A percentile compares a stretch with the other conserved stretches of the same genome.
Conservation (phyloP, 2,888 invertebrate species). For the Alloscopus bannaensis region DNA sequence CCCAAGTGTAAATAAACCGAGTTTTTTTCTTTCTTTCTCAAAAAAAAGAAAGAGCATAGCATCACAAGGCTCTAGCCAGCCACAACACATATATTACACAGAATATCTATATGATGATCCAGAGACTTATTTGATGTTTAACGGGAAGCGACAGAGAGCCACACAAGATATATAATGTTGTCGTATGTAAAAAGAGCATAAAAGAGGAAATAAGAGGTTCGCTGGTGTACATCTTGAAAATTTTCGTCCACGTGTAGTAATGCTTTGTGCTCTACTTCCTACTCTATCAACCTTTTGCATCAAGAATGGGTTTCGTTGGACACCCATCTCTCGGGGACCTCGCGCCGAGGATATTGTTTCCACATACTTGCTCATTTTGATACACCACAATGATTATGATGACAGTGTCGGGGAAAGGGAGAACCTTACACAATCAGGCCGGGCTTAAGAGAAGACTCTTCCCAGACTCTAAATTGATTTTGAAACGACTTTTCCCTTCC, state of each 20-base stretch:
- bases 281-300: conserved; percentile 21
- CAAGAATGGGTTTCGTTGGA: not conserved
- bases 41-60: too few species aligned
- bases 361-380: conserved; percentile 8
- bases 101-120: conserved; percentile 13
- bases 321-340: conserved; percentile 20
- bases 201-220: not conserved
- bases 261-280: conserved; percentile 41
- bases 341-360: conserved; percentile 17
- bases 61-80: too few species aligned
- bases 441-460: conserved; percentile 12
- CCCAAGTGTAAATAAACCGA: conserved; percentile 45
- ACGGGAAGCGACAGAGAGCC: conserved; percentile 23
- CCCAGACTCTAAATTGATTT: conserved; percentile 31
- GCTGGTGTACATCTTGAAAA: conserved; percentile 3
- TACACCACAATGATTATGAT: conserved; percentile 13
- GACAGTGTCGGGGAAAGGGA: conserved; percentile 1
- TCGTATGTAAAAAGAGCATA: not conserved
- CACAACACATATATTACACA: conserved; percentile 13
- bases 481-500: conserved; percentile 2
- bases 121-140: conserved; percentile 2
- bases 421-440: conserved; percentile 7
- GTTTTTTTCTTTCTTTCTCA: too few species aligned
- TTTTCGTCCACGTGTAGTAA: conserved; percentile 35
- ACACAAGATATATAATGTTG: conserved; percentile 3